A percentile compares a stretch with the other conserved stretches of the same genome.
phyloP scores from a whole-genome alignment of 2,888 invertebrate genomes.

The Agrotis ipsilon region DNA sequence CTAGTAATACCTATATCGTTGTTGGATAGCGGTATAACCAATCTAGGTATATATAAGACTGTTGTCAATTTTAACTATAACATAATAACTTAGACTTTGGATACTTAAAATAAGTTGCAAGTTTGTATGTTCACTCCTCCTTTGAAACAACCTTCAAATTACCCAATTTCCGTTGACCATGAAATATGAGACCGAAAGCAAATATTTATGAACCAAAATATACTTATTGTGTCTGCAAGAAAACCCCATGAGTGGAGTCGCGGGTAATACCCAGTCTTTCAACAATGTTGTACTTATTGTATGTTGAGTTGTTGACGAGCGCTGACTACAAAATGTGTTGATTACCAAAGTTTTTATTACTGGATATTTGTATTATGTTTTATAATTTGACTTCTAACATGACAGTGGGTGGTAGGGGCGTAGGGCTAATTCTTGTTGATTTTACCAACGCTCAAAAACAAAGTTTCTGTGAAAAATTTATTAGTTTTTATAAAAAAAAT shows the following conservation, averaged over 20 bases:
- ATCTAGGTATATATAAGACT: background rate
- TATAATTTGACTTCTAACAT: no score
- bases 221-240: constrained; percentile 17
- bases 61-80: background rate
- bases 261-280: constrained; percentile 39
- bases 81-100: background rate
- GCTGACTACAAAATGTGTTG: background rate
- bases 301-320: constrained; percentile 28
- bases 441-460: no score
- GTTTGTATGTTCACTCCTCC: no score
- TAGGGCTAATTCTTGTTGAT: no score
- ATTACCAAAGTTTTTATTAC: no score
- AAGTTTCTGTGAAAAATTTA: no score
- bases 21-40: no score
- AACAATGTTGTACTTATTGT: constrained; percentile 10
- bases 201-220: background rate
- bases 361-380: no score
- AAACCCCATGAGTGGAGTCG: constrained; percentile 13
- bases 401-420: no score
- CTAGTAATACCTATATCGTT: no score
- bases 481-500: no score
- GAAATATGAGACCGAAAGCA: constrained; percentile 13
- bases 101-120: background rate
- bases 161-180: constrained; percentile 28
- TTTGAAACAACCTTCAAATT: constrained; percentile 8